Conservation (phyloP, 2,113 vertebrate species). For the Siphamia tubifer region DNA sequence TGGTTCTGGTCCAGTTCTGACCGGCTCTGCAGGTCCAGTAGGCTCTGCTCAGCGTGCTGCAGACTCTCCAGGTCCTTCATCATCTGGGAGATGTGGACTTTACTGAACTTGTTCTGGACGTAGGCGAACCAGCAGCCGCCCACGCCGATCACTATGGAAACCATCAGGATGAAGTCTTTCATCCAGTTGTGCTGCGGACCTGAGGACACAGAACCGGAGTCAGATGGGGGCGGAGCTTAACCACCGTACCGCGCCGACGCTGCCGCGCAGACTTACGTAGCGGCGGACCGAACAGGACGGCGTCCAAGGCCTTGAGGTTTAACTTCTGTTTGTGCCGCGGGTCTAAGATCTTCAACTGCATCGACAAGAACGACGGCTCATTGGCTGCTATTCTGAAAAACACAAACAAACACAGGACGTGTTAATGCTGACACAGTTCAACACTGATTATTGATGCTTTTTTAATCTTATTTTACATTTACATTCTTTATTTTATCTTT, state of each 20-base stretch:
- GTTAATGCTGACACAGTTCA: too few species aligned
- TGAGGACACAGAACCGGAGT: slow-evolving; percentile 50
- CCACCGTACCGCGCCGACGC: neutral
- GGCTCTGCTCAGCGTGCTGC: slow-evolving; percentile 92
- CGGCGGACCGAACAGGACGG: slow-evolving; percentile 95
- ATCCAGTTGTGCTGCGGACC: slow-evolving; percentile 97
- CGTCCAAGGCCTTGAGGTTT: slow-evolving; percentile 95
- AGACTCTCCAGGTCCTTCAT: slow-evolving; percentile 98
- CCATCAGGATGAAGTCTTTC: slow-evolving; percentile 95
- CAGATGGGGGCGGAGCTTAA: too few species aligned
- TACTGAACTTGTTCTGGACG: slow-evolving; percentile 94
- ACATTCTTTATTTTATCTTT: too few species aligned
- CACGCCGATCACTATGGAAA: slow-evolving; percentile 97
- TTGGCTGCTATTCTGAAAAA: slow-evolving; percentile 93
- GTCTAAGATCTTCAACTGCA: slow-evolving; percentile 93
- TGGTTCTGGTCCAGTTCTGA: slow-evolving; percentile 66
- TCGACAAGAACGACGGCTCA: slow-evolving; percentile 91
- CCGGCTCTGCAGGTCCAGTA: slow-evolving; percentile 94
- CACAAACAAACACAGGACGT: neutral
- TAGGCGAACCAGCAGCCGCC: slow-evolving; percentile 99
- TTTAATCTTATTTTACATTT: too few species aligned
- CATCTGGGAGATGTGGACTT: slow-evolving; percentile 96
- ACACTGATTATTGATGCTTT: too few species aligned
- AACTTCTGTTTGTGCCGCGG: slow-evolving; percentile 97
- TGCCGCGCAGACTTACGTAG: slow-evolving; percentile 86